Evolutionary conservation across 1,140 invertebrate genomes (phyloP).

Genomic region (Ips typographus): DNA sequence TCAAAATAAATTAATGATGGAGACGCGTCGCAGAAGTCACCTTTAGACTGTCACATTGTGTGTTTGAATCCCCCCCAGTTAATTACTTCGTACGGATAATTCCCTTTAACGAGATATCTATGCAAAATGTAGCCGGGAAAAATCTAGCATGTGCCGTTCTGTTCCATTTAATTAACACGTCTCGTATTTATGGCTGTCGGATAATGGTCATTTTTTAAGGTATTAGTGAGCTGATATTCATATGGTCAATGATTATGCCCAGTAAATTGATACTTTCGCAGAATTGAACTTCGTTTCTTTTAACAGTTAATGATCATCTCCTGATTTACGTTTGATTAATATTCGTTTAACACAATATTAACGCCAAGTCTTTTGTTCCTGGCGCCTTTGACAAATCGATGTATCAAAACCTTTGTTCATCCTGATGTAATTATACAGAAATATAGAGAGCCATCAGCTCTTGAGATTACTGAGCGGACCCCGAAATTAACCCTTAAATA

Average conservation of each 20-base stretch:
- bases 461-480: constrained; percentile 15
- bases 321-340: constrained; percentile 12
- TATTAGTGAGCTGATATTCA: constrained; percentile 30
- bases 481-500: constrained; percentile 32
- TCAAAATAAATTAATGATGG: constrained; percentile 52
- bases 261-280: constrained; percentile 8
- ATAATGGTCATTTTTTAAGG: constrained; percentile 35
- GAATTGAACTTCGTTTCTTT: constrained; percentile 24
- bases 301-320: constrained; percentile 23
- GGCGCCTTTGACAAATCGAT: constrained; percentile 19
- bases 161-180: constrained; percentile 37
- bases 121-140: constrained; percentile 43
- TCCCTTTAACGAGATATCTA: constrained; percentile 48
- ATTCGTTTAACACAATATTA: too few species aligned
- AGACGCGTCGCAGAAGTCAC: constrained; percentile 48
- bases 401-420: constrained; percentile 25
- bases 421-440: constrained; percentile 31
- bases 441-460: constrained; percentile 26
- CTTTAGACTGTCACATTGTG: constrained; percentile 50
- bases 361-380: too few species aligned
- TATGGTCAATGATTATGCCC: constrained; percentile 4
- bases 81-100: constrained; percentile 49
- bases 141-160: constrained; percentile 36
- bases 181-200: constrained; percentile 31
- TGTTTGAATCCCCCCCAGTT: constrained; percentile 48